These are phyloP conservation scores for Calephelis nemesis DNA, from an alignment of 1,140 invertebrate genomes.

Conservation along the genomic window DNA sequence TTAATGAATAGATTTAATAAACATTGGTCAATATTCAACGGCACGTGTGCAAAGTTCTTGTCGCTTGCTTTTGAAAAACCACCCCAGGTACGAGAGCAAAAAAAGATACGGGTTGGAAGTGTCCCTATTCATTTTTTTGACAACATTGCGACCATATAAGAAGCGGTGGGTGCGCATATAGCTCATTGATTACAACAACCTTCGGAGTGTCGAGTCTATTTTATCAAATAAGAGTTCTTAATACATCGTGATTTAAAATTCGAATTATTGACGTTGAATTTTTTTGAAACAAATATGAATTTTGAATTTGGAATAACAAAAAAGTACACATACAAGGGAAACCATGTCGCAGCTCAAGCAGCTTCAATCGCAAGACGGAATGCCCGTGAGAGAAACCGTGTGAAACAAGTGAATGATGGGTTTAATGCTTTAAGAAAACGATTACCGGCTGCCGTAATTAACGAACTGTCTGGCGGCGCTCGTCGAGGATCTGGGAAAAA, in stretches of 20 bases:
- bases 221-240: neutral
- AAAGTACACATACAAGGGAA: conserved; percentile 84
- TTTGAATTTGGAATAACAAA: conserved; percentile 34
- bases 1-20: conserved; percentile 22
- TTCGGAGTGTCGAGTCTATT: conserved; percentile 25
- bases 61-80: conserved; percentile 39
- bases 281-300: neutral
- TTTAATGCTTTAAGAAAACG: conserved; percentile 92
- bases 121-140: conserved; percentile 67
- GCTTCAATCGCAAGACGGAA: conserved; percentile 94
- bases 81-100: conserved; percentile 62
- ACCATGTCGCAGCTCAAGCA: conserved; percentile 82
- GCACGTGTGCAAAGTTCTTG: conserved; percentile 60
- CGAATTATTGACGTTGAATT: too few relatives aligned
- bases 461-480: conserved; percentile 84
- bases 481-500: conserved; percentile 89
- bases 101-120: conserved; percentile 62
- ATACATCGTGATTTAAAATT: neutral
- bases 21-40: conserved; percentile 52
- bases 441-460: conserved; percentile 87
- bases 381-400: conserved; percentile 96
- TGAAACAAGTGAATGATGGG: conserved; percentile 97
- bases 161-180: conserved; percentile 35
- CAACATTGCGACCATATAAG: conserved; percentile 56
- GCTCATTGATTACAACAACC: conserved; percentile 57